Base-by-base conservation (phyloP, 2,888 invertebrate species). In the Orchestes rusci region DNA sequence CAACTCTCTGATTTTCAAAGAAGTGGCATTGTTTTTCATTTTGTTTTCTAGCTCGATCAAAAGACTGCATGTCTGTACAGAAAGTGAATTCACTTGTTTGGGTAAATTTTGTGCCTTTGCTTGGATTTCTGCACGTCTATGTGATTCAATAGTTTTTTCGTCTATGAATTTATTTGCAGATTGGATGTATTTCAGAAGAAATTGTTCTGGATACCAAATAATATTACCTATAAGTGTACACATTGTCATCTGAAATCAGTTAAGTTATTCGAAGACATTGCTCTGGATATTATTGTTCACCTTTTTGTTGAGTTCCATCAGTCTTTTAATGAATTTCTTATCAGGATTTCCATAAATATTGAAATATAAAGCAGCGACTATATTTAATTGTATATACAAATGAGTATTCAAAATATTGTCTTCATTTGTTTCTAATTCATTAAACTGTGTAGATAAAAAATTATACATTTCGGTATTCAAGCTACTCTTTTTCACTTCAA, bases 161-260 rank as follows among this genome's bases (percentile, higher is more conserved):
- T 74, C 67, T 64, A 74, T 67, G n/a, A n/a, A n/a, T n/a, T n/a
- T n/a, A n/a, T n/a, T n/a, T n/a, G n/a, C n/a, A n/a, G 80, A 67
- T 55, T 78, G 71, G 50, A 78, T 70, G 65, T 79, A 76, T 54
- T 76, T 75, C 33, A 73, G 68, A 3, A 95, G 72, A 68, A 94
- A 95, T 55, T 79, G 75, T 62, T 84, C 85, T 0, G 94, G 89
- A 59, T 84, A 80, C 91, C 92, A 95, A 40, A 89, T 66, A 12
- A 85, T 73, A 60, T 86, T 86, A 1, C 89, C 91, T 45, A 79
- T 74, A 20, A 96, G 68, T 33, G 83, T 81, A 45, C 92, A 80
- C 20, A 84, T 84, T 53, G 85, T 84, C 32, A 85, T 76, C 78
- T 86, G 44, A 41, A 55, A 43, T 16, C 28, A 39, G 12, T n/a